A percentile compares a stretch with the other conserved stretches of the same genome.
phyloP scores from a whole-genome alignment of 2,113 vertebrate species.

The Neodon shergylaensis region DNA sequence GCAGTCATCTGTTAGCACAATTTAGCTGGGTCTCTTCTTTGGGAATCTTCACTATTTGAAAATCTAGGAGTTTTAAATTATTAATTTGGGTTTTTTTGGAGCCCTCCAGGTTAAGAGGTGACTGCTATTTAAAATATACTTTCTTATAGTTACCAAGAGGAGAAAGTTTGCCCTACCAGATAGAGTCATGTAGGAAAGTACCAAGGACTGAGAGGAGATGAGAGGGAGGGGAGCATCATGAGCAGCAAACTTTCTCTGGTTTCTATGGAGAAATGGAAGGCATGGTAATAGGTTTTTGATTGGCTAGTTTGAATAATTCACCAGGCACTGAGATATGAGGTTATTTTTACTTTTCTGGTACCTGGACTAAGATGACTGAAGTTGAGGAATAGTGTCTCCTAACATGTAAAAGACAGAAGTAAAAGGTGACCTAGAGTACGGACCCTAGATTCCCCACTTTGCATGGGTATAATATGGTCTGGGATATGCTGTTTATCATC shows the following conservation, averaged over 20 bases:
- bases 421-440: background rate
- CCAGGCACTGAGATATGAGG: background rate
- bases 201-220: background rate
- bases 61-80: constrained; percentile 21
- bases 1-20: background rate
- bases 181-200: background rate
- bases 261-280: constrained; percentile 11
- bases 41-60: constrained; percentile 16
- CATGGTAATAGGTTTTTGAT: background rate
- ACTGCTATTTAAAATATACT: background rate
- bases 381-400: constrained; percentile 4
- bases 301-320: background rate
- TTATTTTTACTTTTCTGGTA: constrained; percentile 10
- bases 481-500: constrained; percentile 10
- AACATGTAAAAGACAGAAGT: background rate
- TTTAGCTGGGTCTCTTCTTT: background rate
- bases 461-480: background rate
- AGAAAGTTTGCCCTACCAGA: background rate
- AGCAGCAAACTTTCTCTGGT: background rate
- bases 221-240: background rate
- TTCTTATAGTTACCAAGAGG: constrained; percentile 1
- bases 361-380: background rate
- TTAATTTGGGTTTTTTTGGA: background rate
- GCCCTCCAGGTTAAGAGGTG: background rate
- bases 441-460: background rate